Evolutionary conservation across 2,797 vertebrate species (phyloP).

Genomic region (Denticeps clupeoides): DNA sequence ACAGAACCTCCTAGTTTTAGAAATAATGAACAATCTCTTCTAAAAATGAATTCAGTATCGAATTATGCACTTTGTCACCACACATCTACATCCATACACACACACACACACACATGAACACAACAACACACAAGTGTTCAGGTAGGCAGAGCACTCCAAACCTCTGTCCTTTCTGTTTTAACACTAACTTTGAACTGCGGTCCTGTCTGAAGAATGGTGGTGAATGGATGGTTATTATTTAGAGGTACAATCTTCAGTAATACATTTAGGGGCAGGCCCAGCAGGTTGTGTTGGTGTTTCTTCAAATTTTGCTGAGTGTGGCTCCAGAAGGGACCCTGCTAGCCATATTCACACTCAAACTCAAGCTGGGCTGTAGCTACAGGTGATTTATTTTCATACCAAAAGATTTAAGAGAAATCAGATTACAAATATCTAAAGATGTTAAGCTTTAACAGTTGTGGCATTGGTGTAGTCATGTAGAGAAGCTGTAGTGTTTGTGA

Average conservation of each 20-base stretch:
- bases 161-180: constrained; percentile 35
- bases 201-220: no score
- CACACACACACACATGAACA: constrained; percentile 6
- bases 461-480: constrained; percentile 44
- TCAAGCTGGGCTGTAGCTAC: constrained; percentile 25
- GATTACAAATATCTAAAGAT: constrained; percentile 4
- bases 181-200: constrained; percentile 36
- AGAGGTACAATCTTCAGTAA: no score
- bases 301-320: no score
- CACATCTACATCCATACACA: not conserved
- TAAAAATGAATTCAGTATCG: constrained; percentile 9
- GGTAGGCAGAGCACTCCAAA: not conserved
- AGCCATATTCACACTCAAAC: constrained; percentile 16
- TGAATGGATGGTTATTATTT: no score
- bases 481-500: constrained; percentile 49
- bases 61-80: not conserved
- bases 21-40: constrained; percentile 7
- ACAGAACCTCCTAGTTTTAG: constrained; percentile 17
- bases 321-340: constrained; percentile 8
- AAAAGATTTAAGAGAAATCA: constrained; percentile 38
- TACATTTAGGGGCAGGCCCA: no score
- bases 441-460: constrained; percentile 51
- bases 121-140: not conserved
- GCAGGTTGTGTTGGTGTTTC: no score
- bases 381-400: constrained; percentile 47